Evolutionary conservation across 35 echinoderm and acorn worm genomes (phyloP).

Genomic region (Strongylocentrotus purpuratus): DNA sequence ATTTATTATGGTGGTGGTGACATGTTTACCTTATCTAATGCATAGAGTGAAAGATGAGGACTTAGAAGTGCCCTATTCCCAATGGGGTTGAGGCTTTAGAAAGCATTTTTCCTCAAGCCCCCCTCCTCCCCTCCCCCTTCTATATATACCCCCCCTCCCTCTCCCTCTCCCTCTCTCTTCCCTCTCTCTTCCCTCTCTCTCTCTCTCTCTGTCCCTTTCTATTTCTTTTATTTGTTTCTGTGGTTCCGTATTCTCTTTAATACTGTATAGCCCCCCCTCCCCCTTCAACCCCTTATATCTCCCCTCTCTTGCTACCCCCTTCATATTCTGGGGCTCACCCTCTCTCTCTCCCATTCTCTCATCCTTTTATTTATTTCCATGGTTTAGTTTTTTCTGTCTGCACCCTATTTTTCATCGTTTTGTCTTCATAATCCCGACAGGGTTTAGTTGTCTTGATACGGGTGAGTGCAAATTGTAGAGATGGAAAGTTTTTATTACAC

Average conservation of each 20-base stretch:
- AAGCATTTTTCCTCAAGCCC: neutral
- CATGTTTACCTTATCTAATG: conserved; percentile 48
- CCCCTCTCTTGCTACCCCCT: too few species aligned
- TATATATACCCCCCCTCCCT: too few species aligned
- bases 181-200: too few species aligned
- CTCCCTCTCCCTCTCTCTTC: too few species aligned
- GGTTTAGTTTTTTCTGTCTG: neutral
- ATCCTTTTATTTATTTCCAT: too few species aligned
- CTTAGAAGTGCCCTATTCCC: conserved; percentile 30
- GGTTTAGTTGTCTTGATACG: neutral
- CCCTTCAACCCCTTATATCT: too few species aligned
- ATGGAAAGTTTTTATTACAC: neutral
- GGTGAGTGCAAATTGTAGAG: neutral
- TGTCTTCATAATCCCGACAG: neutral
- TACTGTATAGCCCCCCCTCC: too few species aligned
- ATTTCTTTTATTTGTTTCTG: too few species aligned
- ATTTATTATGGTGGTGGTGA: conserved; percentile 15
- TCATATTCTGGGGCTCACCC: too few species aligned
- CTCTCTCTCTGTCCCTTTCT: too few species aligned
- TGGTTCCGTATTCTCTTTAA: too few species aligned
- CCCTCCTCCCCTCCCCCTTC: neutral
- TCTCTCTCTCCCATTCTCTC: too few species aligned
- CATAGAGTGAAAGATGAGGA: conserved; percentile 33
- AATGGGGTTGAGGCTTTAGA: neutral
- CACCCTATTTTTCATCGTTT: neutral